phyloP scores from a whole-genome alignment of 2,113 vertebrate species.

The Crotalus helleri region DNA sequence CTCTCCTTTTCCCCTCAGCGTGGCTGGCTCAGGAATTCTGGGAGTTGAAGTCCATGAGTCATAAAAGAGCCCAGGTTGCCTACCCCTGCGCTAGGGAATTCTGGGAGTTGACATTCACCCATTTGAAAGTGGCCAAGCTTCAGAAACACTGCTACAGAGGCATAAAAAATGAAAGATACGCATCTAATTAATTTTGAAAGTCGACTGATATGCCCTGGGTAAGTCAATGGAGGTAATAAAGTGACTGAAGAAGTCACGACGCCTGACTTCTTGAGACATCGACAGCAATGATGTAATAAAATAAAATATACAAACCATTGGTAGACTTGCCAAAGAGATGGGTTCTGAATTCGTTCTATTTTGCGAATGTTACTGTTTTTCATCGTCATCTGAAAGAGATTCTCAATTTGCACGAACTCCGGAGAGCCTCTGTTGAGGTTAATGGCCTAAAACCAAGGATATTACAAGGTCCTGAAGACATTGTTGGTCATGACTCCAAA shows the following conservation, averaged over 20 bases:
- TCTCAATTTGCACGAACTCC: slow-evolving; percentile 65
- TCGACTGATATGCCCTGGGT: neutral
- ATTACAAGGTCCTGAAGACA: slow-evolving; percentile 20
- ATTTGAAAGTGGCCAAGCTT: neutral
- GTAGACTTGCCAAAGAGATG: slow-evolving; percentile 77
- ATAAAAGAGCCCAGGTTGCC: too few relatives aligned
- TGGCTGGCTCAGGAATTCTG: too few relatives aligned
- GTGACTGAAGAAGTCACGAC: neutral
- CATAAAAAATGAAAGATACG: neutral
- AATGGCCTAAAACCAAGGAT: slow-evolving; percentile 66
- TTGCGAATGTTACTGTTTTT: slow-evolving; percentile 64
- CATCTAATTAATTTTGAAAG: neutral
- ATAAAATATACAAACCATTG: slow-evolving; percentile 76
- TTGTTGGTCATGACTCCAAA: neutral
- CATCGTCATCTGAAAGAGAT: slow-evolving; percentile 77
- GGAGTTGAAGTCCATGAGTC: too few relatives aligned
- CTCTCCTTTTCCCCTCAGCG: too few relatives aligned
- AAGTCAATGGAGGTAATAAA: neutral
- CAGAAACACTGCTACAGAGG: neutral
- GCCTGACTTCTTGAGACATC: too few relatives aligned
- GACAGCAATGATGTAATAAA: neutral
- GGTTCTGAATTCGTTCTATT: slow-evolving; percentile 83
- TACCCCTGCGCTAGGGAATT: too few relatives aligned
- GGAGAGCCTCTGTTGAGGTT: slow-evolving; percentile 40
- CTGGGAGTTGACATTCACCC: neutral